Base-by-base conservation (phyloP, 2,888 invertebrate species). In the Molanna angustata region DNA sequence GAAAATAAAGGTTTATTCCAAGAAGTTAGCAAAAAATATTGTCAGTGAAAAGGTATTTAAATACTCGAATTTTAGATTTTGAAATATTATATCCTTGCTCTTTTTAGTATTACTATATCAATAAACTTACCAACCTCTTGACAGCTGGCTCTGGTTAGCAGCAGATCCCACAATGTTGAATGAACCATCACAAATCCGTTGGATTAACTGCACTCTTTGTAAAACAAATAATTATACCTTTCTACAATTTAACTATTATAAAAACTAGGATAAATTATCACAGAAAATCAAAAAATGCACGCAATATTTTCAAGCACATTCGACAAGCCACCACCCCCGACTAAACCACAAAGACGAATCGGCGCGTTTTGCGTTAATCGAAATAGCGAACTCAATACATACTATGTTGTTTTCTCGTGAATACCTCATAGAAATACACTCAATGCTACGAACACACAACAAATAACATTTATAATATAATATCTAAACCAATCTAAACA, bases 81-180 rank as follows among this genome's bases (percentile, higher is more conserved):
- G n/a, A n/a, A n/a, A n/a, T n/a, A n/a, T n/a, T n/a, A n/a, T n/a
- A n/a, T n/a, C n/a, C n/a, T n/a, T 35, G 48, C 43, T 46, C 37
- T 41, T 48, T 40, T 40, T 54, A 43, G 49, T 58, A 56, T 58
- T 52, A 57, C 48, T n/a, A n/a, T 52, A 47, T 69, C 53, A 54
- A 47, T 40, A 74, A 76, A 84, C 83, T 83, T 83, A 84, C 84
- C 83, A 77, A 86, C 86, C 86, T 86, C 85, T 84, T 84, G 83
- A 80, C 83, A 84, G 75, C 80, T 80, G 72, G 82, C 84, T 73
- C 79, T 76, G 68, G 79, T 75, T 67, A 84, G 71, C 69, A 83
- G 71, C 72, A 77, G 76, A 70, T 78, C 75, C 66, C 72, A 76
- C 76, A 82, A 78, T 73, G 73, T 72, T 67, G 76, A 74, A 73